These are phyloP conservation scores for Hozukius guyotensis DNA, from an alignment of 2,797 vertebrate genomes.

Conservation along the genomic window DNA sequence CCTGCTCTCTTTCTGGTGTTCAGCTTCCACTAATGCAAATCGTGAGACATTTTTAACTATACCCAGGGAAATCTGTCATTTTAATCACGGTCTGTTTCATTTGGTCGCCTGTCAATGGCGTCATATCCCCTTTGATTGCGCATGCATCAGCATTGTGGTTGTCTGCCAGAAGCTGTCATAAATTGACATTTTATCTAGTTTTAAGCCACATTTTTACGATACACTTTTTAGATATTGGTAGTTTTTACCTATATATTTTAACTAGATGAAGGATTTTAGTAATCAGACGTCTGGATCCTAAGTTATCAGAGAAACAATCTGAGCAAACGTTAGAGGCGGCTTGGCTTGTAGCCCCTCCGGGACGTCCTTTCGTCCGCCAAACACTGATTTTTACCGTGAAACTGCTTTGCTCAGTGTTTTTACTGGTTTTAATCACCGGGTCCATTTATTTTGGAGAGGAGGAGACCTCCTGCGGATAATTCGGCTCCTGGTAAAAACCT, in stretches of 20 bases:
- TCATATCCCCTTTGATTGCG: background rate
- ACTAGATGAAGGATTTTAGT: background rate
- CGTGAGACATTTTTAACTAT: background rate
- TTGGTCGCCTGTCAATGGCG: background rate
- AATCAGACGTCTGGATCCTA: background rate
- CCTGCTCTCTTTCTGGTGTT: background rate
- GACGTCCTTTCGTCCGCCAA: background rate
- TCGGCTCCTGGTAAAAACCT: background rate
- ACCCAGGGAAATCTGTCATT: background rate
- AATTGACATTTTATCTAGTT: background rate
- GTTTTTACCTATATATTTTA: background rate
- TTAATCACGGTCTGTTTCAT: background rate
- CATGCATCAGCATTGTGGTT: background rate
- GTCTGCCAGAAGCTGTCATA: background rate
- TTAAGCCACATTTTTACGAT: background rate
- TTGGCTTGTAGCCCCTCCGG: background rate
- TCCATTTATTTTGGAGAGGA: background rate
- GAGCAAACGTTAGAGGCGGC: background rate
- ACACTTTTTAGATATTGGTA: background rate
- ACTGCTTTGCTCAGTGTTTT: background rate
- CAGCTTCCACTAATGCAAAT: background rate
- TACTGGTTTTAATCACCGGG: background rate
- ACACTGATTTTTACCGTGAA: background rate
- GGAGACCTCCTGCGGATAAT: background rate
- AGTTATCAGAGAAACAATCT: background rate